Evolutionary conservation across 2,113 vertebrate genomes (phyloP), one percentile per base, ranked within the genome.

Genomic region (Suncus etruscus): DNA sequence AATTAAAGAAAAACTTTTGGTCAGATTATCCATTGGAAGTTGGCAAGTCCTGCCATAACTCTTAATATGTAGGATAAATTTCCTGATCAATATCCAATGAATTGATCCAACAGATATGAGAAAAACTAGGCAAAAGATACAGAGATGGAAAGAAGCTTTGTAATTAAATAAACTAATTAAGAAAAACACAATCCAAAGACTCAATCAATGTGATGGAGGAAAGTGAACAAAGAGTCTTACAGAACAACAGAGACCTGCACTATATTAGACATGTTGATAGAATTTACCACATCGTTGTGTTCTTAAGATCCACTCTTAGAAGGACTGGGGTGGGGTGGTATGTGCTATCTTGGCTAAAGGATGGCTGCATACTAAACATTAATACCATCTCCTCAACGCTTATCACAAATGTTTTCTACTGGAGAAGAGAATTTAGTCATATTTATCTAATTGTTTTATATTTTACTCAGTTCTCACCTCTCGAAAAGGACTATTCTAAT

Each of bases 401-500:
- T 6, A 61, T 61, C 18, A 61, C 4, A 20, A 61, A 20, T 6
- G 18, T 22, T 22, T 61, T 16, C 20, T 22, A 61, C 39, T 39
- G 5, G 39, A 39, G 39, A 39, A 39, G 39, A 39, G 39, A 39
- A 39, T 39, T 39, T 39, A 69, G 18, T 54, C 32, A 47, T 72
- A 39, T 16, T 32, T 39, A 20, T 18, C 31, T 18, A 16, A 32
- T 32, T 70, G n/a, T 16, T 32, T 70, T 32, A 14, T 70, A 70
- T 8, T 32, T 31, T 31, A 1, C 5, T 78, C 69, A 69, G 16
- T 50, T 63, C 3, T 92, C 22, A 75, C 3, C 10, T 83, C 14
- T 74, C 25, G 39, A n/a, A 74, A 18, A 86, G 3, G 0, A 3
- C 7, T 18, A 1, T 8, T 39, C 2, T 6, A 0, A 22, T 10